A percentile compares a stretch with the other conserved stretches of the same genome.
Evolutionary conservation across 2,888 invertebrate species (phyloP).

Genomic region (Seira ritae): DNA sequence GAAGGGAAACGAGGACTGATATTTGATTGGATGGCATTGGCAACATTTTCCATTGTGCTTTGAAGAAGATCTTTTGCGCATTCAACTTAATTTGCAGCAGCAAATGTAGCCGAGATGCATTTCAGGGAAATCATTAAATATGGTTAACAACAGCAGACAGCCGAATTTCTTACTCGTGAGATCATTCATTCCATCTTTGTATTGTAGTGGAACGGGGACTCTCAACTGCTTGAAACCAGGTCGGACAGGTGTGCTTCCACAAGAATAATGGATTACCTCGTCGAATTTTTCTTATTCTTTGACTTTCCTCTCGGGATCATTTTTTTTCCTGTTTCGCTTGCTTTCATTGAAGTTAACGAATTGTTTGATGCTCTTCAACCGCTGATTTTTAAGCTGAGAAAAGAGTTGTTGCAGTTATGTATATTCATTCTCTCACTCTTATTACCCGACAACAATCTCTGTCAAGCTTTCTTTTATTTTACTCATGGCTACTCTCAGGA

Average conservation of each 20-base stretch:
- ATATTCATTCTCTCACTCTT: not conserved
- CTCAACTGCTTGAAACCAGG: not conserved
- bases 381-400: not conserved
- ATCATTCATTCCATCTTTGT: no score
- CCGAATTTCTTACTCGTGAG: no score
- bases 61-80: no score
- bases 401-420: no score
- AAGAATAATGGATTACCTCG: slow-evolving; percentile 26
- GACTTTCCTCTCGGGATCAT: slow-evolving; percentile 46
- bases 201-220: not conserved
- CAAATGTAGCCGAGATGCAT: no score
- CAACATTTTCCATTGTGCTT: no score
- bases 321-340: slow-evolving; percentile 20
- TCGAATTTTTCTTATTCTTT: not conserved
- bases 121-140: no score
- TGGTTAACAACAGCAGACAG: no score
- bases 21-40: no score
- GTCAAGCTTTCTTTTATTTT: no score
- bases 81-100: no score
- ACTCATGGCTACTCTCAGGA: not conserved
- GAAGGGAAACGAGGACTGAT: no score
- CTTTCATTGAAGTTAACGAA: not conserved
- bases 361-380: not conserved
- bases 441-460: not conserved
- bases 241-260: not conserved